phyloP scores from a whole-genome alignment of 2,888 invertebrate species.

The Tachina fera region DNA sequence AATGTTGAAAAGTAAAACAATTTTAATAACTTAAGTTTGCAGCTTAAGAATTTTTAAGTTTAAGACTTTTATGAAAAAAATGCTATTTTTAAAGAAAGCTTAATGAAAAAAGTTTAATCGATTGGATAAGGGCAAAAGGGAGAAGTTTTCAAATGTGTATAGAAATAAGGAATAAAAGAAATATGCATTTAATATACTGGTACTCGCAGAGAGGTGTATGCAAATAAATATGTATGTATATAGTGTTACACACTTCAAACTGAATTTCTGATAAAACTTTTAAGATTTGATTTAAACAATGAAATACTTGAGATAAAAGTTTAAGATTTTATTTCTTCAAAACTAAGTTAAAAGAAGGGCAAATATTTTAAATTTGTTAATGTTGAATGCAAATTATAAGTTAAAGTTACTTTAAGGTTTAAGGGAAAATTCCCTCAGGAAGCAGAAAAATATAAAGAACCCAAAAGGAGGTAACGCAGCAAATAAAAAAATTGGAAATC shows the following conservation, averaged over 20 bases:
- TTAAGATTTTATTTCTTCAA: neutral
- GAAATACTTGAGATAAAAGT: constrained; percentile 16
- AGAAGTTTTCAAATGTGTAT: neutral
- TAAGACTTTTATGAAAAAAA: neutral
- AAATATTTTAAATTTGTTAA: neutral
- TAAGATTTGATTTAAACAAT: constrained; percentile 21
- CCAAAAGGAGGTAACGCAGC: no score
- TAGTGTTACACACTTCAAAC: neutral
- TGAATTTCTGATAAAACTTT: constrained; percentile 5
- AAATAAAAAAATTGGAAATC: no score
- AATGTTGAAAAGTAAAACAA: constrained; percentile 10
- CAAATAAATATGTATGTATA: neutral
- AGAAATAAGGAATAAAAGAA: neutral
- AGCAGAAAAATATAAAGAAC: no score
- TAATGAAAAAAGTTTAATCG: constrained; percentile 50
- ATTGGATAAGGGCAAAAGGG: neutral
- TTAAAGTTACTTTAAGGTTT: neutral
- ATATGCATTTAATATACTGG: neutral
- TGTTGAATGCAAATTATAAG: neutral
- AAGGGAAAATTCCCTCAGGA: neutral
- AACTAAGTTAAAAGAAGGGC: no score
- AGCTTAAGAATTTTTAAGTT: neutral
- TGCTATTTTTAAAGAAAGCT: constrained; percentile 23
- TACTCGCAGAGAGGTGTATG: neutral
- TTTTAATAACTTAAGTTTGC: constrained; percentile 28